These are phyloP conservation scores for Drosophila novamexicana DNA, from an alignment of 1,140 invertebrate species.

Conservation along the genomic window DNA sequence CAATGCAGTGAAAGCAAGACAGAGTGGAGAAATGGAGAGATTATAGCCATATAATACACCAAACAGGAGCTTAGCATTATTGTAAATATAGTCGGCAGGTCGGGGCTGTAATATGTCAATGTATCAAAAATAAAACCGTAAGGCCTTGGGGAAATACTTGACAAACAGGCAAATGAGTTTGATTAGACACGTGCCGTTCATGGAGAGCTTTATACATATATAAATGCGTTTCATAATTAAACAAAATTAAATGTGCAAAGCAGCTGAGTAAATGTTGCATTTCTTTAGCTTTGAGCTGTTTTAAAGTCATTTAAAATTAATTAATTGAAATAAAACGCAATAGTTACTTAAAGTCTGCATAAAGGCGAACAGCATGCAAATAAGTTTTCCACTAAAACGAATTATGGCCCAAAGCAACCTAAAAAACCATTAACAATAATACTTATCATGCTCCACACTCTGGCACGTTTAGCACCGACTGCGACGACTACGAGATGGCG, in stretches of 20 bases:
- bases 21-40: conserved; percentile 27
- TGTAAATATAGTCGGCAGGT: conserved; percentile 23
- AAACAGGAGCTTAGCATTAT: conserved; percentile 66
- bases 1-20: conserved; percentile 30
- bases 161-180: conserved; percentile 28
- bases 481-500: not conserved
- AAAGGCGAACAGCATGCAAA: conserved; percentile 23
- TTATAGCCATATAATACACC: conserved; percentile 74
- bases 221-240: conserved; percentile 1
- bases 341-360: conserved; percentile 15
- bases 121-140: conserved; percentile 24
- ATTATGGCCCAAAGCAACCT: conserved; percentile 20
- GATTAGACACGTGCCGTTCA: not conserved
- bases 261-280: conserved; percentile 5
- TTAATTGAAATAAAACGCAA: conserved; percentile 27
- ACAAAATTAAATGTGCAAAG: not conserved
- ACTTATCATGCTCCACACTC: conserved; percentile 76
- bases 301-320: not conserved
- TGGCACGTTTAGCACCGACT: conserved; percentile 55
- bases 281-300: no score
- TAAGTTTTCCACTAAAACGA: conserved; percentile 35
- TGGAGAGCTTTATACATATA: conserved; percentile 1
- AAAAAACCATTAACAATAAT: conserved; percentile 65
- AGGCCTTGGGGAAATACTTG: conserved; percentile 21
- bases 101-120: conserved; percentile 36